Evolutionary conservation across 1,140 invertebrate genomes (phyloP).

Genomic region (Ganaspis sp.): DNA sequence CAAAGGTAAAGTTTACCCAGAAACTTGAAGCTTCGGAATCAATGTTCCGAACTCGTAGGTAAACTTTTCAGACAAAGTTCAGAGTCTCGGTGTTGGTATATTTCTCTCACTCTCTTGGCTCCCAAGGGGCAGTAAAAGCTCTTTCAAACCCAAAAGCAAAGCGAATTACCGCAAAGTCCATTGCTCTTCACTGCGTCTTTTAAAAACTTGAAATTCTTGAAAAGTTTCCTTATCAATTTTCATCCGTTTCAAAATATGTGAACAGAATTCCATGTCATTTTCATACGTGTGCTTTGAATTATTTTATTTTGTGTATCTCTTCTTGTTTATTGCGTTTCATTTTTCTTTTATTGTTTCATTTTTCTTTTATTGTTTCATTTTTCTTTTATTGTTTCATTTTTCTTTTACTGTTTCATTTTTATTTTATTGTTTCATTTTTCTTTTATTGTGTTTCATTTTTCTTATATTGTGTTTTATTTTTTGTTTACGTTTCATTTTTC

Average conservation of each 20-base stretch:
- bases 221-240: not conserved
- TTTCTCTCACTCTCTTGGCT: slow-evolving; percentile 39
- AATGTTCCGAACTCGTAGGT: slow-evolving; percentile 26
- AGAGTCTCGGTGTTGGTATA: slow-evolving; percentile 33
- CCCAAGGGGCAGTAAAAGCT: slow-evolving; percentile 43
- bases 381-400: too few relatives aligned
- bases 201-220: not conserved
- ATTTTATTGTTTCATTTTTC: too few relatives aligned
- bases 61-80: slow-evolving; percentile 15
- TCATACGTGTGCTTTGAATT: too few relatives aligned
- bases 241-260: not conserved
- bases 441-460: too few relatives aligned
- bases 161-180: slow-evolving; percentile 51
- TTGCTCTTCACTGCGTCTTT: slow-evolving; percentile 38
- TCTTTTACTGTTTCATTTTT: too few relatives aligned
- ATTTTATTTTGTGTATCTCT: too few relatives aligned
- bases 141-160: slow-evolving; percentile 54
- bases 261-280: too few relatives aligned
- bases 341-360: too few relatives aligned
- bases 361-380: too few relatives aligned
- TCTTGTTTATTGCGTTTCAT: too few relatives aligned
- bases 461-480: too few relatives aligned
- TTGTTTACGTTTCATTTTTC: too few relatives aligned
- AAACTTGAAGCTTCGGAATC: slow-evolving; percentile 10
- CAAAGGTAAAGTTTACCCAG: slow-evolving; percentile 26